These are phyloP conservation scores for Antigone vipio DNA, from an alignment of 2,113 vertebrate species.

Conservation along the genomic window DNA sequence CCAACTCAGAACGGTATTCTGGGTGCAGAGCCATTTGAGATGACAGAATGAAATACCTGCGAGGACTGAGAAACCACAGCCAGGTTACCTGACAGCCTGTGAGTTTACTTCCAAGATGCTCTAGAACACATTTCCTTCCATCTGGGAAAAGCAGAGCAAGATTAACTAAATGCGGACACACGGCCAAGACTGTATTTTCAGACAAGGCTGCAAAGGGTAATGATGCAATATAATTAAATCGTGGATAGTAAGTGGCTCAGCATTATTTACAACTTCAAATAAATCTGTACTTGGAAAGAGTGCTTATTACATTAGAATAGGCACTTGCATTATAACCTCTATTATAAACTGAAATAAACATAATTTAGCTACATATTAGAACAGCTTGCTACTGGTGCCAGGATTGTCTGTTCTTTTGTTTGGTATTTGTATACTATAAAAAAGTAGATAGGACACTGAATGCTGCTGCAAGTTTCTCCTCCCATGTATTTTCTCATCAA, in stretches of 20 bases:
- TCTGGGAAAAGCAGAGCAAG: not conserved
- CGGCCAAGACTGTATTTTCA: not conserved
- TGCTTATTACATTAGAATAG: not conserved
- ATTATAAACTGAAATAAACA: not conserved
- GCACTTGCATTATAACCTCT: not conserved
- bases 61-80: constrained; percentile 72
- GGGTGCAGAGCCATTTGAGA: constrained; percentile 89
- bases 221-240: not conserved
- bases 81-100: not conserved
- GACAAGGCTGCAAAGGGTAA: not conserved
- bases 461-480: not conserved
- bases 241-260: not conserved
- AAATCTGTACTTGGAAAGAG: not conserved
- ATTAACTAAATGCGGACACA: not conserved
- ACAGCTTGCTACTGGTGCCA: not conserved
- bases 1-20: constrained; percentile 88
- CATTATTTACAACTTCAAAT: not conserved
- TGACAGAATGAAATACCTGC: constrained; percentile 90
- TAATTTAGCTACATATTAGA: not conserved
- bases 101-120: not conserved
- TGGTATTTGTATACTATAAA: not conserved
- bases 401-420: not conserved
- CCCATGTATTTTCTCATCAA: not conserved
- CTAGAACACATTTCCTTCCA: not conserved
- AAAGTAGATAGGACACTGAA: not conserved